Base-by-base conservation (phyloP, 2,797 vertebrate species). In the Sparus aurata region DNA sequence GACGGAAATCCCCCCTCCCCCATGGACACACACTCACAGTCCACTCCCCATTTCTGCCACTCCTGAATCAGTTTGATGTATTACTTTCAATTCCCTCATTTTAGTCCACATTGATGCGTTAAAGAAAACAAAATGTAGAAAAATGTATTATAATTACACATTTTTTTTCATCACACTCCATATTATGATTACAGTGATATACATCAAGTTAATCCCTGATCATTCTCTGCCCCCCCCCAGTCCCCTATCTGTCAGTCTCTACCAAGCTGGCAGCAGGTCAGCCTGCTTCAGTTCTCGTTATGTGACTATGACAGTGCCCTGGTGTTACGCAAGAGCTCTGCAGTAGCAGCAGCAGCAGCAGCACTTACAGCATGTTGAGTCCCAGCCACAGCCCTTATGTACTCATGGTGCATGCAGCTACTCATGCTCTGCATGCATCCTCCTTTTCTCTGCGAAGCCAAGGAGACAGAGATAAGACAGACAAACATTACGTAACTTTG, bases 311-410 rank as follows among this genome's bases (percentile, higher is more conserved):
- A 89, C 86, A 71, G 71, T 59, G 69, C 69, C 84, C 86, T 52
- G 38, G 69, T 89, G 74, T 94, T 92, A 93, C 89, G 80, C 90
- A 94, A 93, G 66, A 87, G 84, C 80, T 82, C 89, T 89, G 92
- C 89, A 88, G 87, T 10, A 65, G 61, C 59, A 45, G 59, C 70
- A 81, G 76, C 22, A 63, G 69, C 46, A 55, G 61, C 73, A 64
- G 82, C 65, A 65, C 41, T 30, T 65, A 52, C 69, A 55, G 68
- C 65, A 34, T 72, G 54, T 77, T 72, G 52, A 68, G 73, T 63
- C 54, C 23, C 34, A 80, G 65, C 57, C 47, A 46, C 72, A 67
- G 30, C 65, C 12, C 12, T 45, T 8, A 12, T 38, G 46, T 49
- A 10, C 50, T 38, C 16, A 1, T 23, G 47, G 1, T 23, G 12